Conservation (phyloP, 2,797 vertebrate species). For the Xiphorhynchus erythropygius region DNA sequence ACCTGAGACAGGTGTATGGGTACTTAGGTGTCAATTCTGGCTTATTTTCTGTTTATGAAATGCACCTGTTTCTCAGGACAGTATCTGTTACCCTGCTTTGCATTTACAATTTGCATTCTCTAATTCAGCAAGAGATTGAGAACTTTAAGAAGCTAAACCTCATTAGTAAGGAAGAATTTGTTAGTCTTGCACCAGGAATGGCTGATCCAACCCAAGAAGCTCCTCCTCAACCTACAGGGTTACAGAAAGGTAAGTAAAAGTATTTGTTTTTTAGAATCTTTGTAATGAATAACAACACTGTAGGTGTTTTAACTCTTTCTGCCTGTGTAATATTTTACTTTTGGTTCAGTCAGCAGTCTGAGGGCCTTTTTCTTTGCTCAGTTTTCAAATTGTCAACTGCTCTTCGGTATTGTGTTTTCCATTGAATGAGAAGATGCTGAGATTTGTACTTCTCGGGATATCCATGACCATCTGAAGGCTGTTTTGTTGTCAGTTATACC, state of each 20-base stretch:
- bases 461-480: background rate
- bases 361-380: background rate
- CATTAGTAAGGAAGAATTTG: constrained; percentile 90
- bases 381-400: background rate
- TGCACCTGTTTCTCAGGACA: background rate
- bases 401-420: background rate
- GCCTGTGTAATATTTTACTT: background rate
- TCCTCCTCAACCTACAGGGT: constrained; percentile 71
- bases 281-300: background rate
- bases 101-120: constrained; percentile 61
- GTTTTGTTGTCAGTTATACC: background rate
- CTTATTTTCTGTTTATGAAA: background rate
- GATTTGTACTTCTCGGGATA: background rate
- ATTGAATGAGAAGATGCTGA: background rate
- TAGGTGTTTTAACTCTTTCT: background rate
- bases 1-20: background rate
- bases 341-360: background rate
- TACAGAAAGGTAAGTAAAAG: constrained; percentile 73
- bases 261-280: background rate
- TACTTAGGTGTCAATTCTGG: background rate
- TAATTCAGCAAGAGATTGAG: constrained; percentile 85
- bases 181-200: constrained; percentile 82
- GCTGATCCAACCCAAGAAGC: constrained; percentile 79
- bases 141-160: constrained; percentile 92
- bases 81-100: background rate